A percentile compares a stretch with the other conserved stretches of the same genome.
phyloP scores from a whole-genome alignment of 2,888 invertebrate genomes.

The Lepidochrysops patricia region DNA sequence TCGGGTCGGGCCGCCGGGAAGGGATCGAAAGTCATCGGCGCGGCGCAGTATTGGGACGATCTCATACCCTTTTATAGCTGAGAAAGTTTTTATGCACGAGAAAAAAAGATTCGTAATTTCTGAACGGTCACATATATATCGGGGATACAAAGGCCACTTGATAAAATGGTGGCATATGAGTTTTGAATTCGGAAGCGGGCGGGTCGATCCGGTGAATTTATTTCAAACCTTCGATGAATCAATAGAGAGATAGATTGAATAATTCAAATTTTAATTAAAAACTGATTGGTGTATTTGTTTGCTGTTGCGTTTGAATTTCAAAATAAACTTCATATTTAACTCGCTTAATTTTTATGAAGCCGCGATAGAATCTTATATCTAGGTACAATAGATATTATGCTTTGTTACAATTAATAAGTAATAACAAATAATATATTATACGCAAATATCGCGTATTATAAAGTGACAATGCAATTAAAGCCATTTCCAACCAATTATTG shows the following conservation, averaged over 20 bases:
- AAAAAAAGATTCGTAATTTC: slow-evolving; percentile 60
- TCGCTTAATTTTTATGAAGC: no score
- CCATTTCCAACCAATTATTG: neutral
- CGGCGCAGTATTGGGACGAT: slow-evolving; percentile 69
- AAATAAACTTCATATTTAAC: no score
- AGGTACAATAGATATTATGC: no score
- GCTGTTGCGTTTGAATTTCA: neutral
- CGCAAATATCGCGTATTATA: neutral
- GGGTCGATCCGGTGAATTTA: neutral
- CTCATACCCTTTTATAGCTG: slow-evolving; percentile 70
- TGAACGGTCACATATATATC: slow-evolving; percentile 19
- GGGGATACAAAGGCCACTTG: neutral
- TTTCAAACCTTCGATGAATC: neutral
- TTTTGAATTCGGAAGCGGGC: neutral
- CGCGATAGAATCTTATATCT: no score
- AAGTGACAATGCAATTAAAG: neutral
- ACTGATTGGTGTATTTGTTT: neutral
- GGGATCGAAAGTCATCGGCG: slow-evolving; percentile 70
- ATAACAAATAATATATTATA: no score
- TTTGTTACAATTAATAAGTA: no score
- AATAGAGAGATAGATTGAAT: neutral
- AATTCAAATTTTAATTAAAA: neutral
- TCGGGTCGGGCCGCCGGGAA: slow-evolving; percentile 63
- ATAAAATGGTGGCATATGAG: slow-evolving; percentile 8
- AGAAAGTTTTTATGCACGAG: slow-evolving; percentile 66